A percentile compares a stretch with the other conserved stretches of the same genome.
These are phyloP conservation scores for Camptogramma bilineatum DNA, from an alignment of 2,888 invertebrate species.

Conservation along the genomic window DNA sequence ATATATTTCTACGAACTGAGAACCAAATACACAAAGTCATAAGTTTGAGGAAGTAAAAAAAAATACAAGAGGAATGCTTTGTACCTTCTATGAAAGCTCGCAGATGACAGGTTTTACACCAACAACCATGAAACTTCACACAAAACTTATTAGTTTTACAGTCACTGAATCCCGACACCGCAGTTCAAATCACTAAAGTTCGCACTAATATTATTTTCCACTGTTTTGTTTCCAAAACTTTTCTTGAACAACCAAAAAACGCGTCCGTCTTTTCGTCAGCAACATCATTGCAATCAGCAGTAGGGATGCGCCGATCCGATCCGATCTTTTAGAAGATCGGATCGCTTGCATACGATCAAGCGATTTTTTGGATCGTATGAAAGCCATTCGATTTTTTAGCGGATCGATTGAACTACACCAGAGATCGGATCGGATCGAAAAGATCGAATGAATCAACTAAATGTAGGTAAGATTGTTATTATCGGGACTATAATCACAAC, in stretches of 20 bases:
- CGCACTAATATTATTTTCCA: constrained; percentile 6
- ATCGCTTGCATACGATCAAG: no score
- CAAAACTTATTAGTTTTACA: constrained; percentile 15
- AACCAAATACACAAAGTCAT: constrained; percentile 10
- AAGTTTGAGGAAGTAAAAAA: constrained; percentile 35
- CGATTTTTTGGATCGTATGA: no score
- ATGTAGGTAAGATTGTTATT: no score
- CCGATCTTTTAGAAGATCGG: no score
- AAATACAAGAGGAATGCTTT: constrained; percentile 47
- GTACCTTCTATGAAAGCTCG: constrained; percentile 52
- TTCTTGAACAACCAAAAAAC: constrained; percentile 31
- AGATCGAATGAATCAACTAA: no score
- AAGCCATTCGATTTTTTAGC: no score
- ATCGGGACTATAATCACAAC: no score
- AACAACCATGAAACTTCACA: constrained; percentile 29
- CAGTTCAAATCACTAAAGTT: constrained; percentile 15
- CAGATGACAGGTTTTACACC: constrained; percentile 46
- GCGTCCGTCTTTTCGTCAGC: constrained; percentile 32
- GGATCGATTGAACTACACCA: no score
- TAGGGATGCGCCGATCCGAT: no score
- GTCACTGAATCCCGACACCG: constrained; percentile 12
- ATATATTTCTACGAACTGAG: background rate
- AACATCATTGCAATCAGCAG: constrained; percentile 15
- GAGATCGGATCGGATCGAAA: no score
- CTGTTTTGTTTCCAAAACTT: constrained; percentile 29